Conservation (phyloP, 1,140 invertebrate species). For the Drosophila ogumai region DNA sequence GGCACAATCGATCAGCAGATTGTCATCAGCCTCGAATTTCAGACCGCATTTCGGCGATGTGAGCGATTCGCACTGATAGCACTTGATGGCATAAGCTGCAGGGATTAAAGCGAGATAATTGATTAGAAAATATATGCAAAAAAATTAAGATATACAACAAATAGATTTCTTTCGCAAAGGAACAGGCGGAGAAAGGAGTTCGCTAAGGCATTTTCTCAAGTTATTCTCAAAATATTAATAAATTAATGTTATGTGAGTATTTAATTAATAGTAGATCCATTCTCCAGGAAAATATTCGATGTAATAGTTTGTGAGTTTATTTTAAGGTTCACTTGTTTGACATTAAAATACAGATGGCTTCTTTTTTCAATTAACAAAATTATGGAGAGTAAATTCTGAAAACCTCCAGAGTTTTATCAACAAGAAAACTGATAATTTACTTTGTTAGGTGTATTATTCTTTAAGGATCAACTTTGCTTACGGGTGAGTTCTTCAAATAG, state of each 20-base stretch:
- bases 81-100: conserved; percentile 71
- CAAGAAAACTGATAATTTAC: no score
- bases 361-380: background rate
- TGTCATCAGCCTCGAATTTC: conserved; percentile 72
- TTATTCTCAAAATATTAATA: background rate
- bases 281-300: background rate
- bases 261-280: background rate
- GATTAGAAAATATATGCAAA: background rate
- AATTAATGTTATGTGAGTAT: background rate
- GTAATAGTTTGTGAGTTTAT: background rate
- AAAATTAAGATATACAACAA: background rate
- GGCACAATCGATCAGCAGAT: conserved; percentile 66
- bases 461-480: no score
- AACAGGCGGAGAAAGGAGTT: no score
- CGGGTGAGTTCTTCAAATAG: background rate
- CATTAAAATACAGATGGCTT: background rate
- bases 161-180: background rate
- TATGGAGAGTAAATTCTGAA: background rate
- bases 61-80: conserved; percentile 75
- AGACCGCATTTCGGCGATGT: conserved; percentile 73
- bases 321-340: background rate
- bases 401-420: no score
- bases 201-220: no score
- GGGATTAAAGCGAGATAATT: background rate
- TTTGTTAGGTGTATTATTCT: no score